phyloP scores from a whole-genome alignment of 2,888 invertebrate species.

The Ethmia dodecea region DNA sequence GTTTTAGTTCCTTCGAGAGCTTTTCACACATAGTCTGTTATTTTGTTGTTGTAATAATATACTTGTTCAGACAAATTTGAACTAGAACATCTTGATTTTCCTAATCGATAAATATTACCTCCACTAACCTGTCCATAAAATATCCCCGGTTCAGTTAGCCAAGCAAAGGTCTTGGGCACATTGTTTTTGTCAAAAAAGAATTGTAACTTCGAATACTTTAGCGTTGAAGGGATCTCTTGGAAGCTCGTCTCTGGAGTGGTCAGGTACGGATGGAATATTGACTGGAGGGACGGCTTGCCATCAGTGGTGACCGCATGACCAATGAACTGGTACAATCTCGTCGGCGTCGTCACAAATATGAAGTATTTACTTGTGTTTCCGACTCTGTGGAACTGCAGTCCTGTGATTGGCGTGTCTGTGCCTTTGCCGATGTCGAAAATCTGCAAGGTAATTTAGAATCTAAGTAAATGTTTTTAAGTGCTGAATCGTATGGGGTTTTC shows the following conservation, averaged over 20 bases:
- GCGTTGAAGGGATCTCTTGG: slow-evolving; percentile 83
- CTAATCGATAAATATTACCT: neutral
- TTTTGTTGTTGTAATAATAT: too few species aligned
- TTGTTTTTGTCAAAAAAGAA: slow-evolving; percentile 84
- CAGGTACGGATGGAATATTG: slow-evolving; percentile 87
- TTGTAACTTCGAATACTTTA: slow-evolving; percentile 87
- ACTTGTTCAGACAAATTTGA: too few species aligned
- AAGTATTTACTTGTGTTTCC: slow-evolving; percentile 85
- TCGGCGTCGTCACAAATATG: slow-evolving; percentile 90
- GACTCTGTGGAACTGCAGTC: slow-evolving; percentile 88
- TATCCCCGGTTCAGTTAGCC: slow-evolving; percentile 91
- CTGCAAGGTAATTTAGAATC: slow-evolving; percentile 62
- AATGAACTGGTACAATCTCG: slow-evolving; percentile 91
- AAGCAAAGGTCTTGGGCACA: slow-evolving; percentile 88
- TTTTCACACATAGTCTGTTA: too few species aligned
- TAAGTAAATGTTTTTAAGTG: neutral
- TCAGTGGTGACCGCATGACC: slow-evolving; percentile 84
- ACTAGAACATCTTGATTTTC: too few species aligned
- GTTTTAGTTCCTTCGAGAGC: too few species aligned
- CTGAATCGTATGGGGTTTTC: neutral
- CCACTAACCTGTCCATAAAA: slow-evolving; percentile 84
- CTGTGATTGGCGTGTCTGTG: slow-evolving; percentile 88
- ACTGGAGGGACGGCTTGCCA: slow-evolving; percentile 87
- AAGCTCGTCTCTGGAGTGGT: slow-evolving; percentile 84
- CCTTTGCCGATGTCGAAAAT: slow-evolving; percentile 93